Percentiles rank a stretch among this genome's conserved stretches.
phyloP scores from a whole-genome alignment of 2,888 invertebrate genomes.

The Metacarcinus magister region DNA sequence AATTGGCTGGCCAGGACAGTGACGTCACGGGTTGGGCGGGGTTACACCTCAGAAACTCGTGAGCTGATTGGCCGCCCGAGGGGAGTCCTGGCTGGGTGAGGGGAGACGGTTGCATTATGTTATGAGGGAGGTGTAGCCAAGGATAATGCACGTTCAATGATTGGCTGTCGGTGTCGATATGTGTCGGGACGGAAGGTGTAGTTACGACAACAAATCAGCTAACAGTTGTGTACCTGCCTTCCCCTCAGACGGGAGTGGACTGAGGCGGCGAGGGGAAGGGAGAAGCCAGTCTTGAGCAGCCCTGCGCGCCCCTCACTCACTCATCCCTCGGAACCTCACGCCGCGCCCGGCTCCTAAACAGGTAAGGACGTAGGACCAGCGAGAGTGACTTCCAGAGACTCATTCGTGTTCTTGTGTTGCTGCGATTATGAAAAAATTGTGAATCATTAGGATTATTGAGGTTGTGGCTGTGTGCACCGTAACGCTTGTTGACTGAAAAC shows the following conservation, averaged over 20 bases:
- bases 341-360: background rate
- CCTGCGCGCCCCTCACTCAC: background rate
- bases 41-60: conserved; percentile 41
- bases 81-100: conserved; percentile 66
- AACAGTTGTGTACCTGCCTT: conserved; percentile 77
- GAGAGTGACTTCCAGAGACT: background rate
- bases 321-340: background rate
- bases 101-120: conserved; percentile 77
- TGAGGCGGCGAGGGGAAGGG: conserved; percentile 63
- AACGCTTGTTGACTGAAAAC: background rate
- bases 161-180: conserved; percentile 80
- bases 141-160: conserved; percentile 80
- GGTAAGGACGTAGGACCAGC: background rate
- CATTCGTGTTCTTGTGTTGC: background rate
- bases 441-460: background rate
- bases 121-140: conserved; percentile 80
- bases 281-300: background rate
- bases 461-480: background rate
- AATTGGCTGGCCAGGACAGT: conserved; percentile 6
- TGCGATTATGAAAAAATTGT: background rate
- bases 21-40: conserved; percentile 69
- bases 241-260: conserved; percentile 77
- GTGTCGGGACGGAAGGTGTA: conserved; percentile 80
- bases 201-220: conserved; percentile 81
- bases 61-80: conserved; percentile 69